Evolutionary conservation across 2,888 invertebrate species (phyloP), one percentile per base, ranked within the genome.

Genomic region (Trichopoda pennipes): DNA sequence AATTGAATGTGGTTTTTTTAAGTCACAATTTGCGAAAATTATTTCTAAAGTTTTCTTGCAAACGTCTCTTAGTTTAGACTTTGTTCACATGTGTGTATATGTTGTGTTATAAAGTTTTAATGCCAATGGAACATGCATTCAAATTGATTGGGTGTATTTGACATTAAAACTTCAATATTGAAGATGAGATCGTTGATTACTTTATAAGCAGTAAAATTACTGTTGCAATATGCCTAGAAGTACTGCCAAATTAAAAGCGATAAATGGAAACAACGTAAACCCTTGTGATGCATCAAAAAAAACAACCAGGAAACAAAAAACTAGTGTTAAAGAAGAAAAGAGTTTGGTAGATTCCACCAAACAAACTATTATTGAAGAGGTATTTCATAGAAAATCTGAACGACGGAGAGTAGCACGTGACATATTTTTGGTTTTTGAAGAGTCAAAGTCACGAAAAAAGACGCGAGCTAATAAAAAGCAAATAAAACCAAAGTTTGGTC

Each of bases 401-500:
- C 86, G 91, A 3, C 88, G 91, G 84, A 90, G 90, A 88, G 88
- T 91, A 44, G 90, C 90, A 2, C 88, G 91, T 10, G 91, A 91
- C 75, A 91, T 91, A 53, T 91, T 90, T 77, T 86, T 91, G 84
- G 89, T 91, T 6, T 90, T 91, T 80, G 91, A 91, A 83, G 90
- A 90, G 79, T 87, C 90, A 3, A 84, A 85, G n/a, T 86, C 87
- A 21, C 87, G 88, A 19, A 85, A 87, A 0, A 77, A 49, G 6
- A 86, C 86, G 9, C 86, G 89, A n/a, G 83, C 87, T 8, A 85
- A 86, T 42, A 88, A 87, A 80, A 89, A 86, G 68, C 85, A 86
- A 74, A 79, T 87, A 66, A 90, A 89, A 73, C 86, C 88, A 55
- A 82, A 84, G 80, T 85, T 85, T 76, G 82, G 84, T 7, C 84